phyloP scores from a whole-genome alignment of 2,797 vertebrate genomes.

The Merluccius polli region DNA sequence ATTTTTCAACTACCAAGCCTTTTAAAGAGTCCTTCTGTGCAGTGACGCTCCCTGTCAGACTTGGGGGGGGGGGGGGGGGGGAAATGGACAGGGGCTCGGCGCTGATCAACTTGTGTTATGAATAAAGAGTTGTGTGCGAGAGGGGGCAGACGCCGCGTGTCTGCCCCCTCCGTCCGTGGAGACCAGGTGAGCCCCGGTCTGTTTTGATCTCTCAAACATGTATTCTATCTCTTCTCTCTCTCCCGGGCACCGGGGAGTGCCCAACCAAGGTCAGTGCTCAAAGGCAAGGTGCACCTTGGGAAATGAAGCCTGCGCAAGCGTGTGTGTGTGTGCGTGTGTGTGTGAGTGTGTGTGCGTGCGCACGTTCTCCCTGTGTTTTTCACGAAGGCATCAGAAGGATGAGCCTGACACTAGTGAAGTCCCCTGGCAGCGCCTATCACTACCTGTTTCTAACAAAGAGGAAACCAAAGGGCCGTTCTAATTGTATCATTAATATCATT shows the following conservation, averaged over 20 bases:
- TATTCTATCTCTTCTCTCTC: slow-evolving; percentile 70
- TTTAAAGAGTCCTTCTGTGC: no score
- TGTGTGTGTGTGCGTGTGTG: slow-evolving; percentile 27
- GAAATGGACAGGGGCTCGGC: slow-evolving; percentile 21
- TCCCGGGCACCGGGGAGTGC: slow-evolving; percentile 58
- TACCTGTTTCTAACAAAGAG: slow-evolving; percentile 57
- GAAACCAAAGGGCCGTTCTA: slow-evolving; percentile 56
- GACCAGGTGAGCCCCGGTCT: slow-evolving; percentile 56
- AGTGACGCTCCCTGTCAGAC: no score
- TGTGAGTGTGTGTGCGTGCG: no score
- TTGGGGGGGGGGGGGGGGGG: no score
- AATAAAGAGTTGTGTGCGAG: slow-evolving; percentile 31
- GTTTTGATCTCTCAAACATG: slow-evolving; percentile 77
- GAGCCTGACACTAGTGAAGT: slow-evolving; percentile 68
- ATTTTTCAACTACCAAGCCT: no score
- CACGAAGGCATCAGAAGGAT: slow-evolving; percentile 61
- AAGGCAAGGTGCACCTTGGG: slow-evolving; percentile 61
- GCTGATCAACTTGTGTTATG: slow-evolving; percentile 57
- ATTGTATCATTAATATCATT: slow-evolving; percentile 70
- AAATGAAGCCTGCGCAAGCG: slow-evolving; percentile 51
- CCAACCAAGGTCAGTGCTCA: slow-evolving; percentile 70
- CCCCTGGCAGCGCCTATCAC: slow-evolving; percentile 64
- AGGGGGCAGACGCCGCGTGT: neutral
- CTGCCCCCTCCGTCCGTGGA: slow-evolving; percentile 29
- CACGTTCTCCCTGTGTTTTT: slow-evolving; percentile 53